Evolutionary conservation across 2,888 invertebrate species (phyloP), one percentile per base, ranked within the genome.

Genomic region (Sympetrum striolatum): DNA sequence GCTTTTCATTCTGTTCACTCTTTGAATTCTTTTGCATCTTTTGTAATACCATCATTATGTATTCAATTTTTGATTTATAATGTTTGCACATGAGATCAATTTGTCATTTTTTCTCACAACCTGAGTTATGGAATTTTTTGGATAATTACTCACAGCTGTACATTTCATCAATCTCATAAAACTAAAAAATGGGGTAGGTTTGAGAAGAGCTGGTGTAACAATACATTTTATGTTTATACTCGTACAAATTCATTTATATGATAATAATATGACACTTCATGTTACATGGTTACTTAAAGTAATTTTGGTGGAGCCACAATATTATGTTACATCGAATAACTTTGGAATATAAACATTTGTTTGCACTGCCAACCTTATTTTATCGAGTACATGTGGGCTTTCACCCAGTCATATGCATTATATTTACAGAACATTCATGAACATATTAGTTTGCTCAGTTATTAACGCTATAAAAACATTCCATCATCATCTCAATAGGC

Each of bases 401-500:
- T 14, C 31, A 86, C 60, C 86, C 35, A 35, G 37, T 86, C 39
- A 64, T 86, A 64, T 60, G 37, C 58, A 86, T 37, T 37, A 22
- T 86, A 86, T 86, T 39, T 86, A 86, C 86, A 86, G 14, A 86
- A 73, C 31, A 31, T 73, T 73, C 2, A 64, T 86, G 86, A 86
- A 86, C n/a, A 86, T 86, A 60, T 58, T n/a, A 60, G 37, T 64
- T 37, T 14, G 18, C 64, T 86, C 58, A 60, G 60, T 60, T 60
- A 86, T 39, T 58, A 60, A n/a, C 64, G 48, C 37, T 73, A 31
- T 60, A 86, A 86, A 86, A 60, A 86, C 86, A 86, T 37, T 53
- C 18, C 53, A 82, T 82, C 18, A 35, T 86, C 86, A 86, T 86
- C 86, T 64, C 86, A 86, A 86, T 86, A 86, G 86, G 86, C 86